Conservation (phyloP, 2,888 invertebrate species). For the Oligia fasciuncula region DNA sequence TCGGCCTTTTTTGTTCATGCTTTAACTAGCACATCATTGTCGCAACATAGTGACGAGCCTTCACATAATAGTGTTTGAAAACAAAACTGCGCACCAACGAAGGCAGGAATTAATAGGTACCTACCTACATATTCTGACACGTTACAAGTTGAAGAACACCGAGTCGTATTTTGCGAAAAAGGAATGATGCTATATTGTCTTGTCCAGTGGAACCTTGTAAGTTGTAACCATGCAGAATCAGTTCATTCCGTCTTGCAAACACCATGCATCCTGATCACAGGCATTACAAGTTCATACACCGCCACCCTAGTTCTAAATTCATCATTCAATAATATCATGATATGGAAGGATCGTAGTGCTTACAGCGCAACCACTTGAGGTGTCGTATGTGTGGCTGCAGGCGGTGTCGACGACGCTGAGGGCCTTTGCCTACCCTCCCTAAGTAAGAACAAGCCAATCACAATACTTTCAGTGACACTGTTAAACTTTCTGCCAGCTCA, state of each 20-base stretch:
- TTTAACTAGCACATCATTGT: neutral
- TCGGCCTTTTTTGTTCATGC: conserved; percentile 33
- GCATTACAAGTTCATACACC: conserved; percentile 34
- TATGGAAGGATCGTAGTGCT: conserved; percentile 37
- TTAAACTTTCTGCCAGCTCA: neutral
- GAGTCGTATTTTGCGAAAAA: neutral
- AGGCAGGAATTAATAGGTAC: neutral
- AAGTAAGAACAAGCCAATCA: conserved; percentile 42
- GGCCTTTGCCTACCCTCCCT: conserved; percentile 58
- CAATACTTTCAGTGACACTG: neutral
- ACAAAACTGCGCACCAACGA: neutral
- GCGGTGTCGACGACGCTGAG: conserved; percentile 58
- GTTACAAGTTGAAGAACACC: neutral
- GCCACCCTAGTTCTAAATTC: conserved; percentile 36
- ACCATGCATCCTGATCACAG: conserved; percentile 47
- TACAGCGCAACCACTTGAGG: conserved; percentile 57
- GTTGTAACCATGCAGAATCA: conserved; percentile 42
- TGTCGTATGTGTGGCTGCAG: conserved; percentile 48
- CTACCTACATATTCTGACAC: neutral
- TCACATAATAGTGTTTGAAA: neutral
- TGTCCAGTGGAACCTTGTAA: conserved; percentile 8
- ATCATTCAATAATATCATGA: conserved; percentile 30
- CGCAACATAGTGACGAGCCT: neutral
- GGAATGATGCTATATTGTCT: conserved; percentile 5
- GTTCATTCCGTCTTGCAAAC: conserved; percentile 15